These are phyloP conservation scores for Mormyrus hasselquistii DNA, from an alignment of 2,797 vertebrate species.

Conservation along the genomic window DNA sequence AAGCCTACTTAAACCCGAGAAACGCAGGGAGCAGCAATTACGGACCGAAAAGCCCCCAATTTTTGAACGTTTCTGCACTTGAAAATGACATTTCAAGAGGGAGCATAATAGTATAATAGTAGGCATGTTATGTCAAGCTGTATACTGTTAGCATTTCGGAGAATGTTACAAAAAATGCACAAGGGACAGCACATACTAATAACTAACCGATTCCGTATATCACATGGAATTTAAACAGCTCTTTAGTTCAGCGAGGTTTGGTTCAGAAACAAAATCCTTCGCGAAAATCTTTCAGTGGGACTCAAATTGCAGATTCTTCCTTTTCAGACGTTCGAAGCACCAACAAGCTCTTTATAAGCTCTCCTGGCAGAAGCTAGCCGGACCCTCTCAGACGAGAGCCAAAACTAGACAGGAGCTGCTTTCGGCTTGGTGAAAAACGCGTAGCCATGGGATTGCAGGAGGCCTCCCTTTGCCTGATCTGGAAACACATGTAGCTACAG, in stretches of 20 bases:
- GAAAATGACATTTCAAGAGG: neutral
- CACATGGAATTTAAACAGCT: neutral
- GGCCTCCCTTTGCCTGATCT: neutral
- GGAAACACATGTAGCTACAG: neutral
- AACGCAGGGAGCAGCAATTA: neutral
- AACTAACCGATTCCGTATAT: neutral
- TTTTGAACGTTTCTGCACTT: neutral
- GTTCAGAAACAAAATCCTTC: neutral
- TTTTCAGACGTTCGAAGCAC: neutral
- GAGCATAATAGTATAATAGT: neutral
- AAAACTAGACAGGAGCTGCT: neutral
- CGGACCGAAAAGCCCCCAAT: neutral
- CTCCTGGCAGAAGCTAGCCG: neutral
- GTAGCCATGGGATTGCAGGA: neutral
- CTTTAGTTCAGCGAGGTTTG: neutral
- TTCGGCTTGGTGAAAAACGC: neutral
- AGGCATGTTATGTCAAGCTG: neutral
- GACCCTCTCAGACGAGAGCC: neutral
- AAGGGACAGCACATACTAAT: neutral
- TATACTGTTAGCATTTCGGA: neutral
- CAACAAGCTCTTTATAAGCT: neutral
- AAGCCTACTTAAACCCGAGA: neutral
- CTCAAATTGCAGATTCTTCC: neutral
- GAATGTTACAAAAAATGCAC: neutral
- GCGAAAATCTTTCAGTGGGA: neutral